Conservation (phyloP, 2,888 invertebrate species). For the Synergus gifuensis region DNA sequence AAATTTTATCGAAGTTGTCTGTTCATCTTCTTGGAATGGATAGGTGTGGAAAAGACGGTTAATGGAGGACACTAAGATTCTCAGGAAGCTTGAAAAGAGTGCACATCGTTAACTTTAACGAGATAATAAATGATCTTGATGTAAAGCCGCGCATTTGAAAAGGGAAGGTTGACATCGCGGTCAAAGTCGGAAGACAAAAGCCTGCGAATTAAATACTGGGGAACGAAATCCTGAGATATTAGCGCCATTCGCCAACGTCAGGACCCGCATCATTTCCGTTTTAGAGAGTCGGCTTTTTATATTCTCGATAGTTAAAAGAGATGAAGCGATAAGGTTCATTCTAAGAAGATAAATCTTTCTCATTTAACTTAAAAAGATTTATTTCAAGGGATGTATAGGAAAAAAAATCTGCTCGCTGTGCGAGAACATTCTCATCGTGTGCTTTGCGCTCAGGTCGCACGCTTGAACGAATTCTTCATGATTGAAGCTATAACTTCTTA, state of each 20-base stretch:
- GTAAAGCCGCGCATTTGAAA: conserved; percentile 33
- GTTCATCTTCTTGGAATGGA: not conserved
- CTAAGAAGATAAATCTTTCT: not conserved
- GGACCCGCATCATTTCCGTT: conserved; percentile 15
- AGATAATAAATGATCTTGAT: conserved; percentile 34
- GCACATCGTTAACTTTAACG: conserved; percentile 38
- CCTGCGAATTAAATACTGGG: conserved; percentile 33
- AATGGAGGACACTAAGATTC: conserved; percentile 33
- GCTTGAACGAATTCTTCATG: no score
- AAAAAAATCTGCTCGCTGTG: no score
- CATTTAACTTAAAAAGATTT: no score
- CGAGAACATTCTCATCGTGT: no score
- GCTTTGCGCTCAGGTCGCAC: no score
- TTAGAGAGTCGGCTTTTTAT: conserved; percentile 9
- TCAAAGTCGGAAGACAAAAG: conserved; percentile 29
- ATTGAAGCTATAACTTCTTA: no score
- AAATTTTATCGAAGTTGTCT: not conserved
- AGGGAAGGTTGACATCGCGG: conserved; percentile 5
- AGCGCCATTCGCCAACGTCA: conserved; percentile 30
- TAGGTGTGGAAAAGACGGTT: conserved; percentile 19
- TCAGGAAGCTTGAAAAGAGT: conserved; percentile 21
- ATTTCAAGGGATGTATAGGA: no score
- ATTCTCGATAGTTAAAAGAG: conserved; percentile 21
- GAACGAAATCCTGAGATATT: conserved; percentile 35
- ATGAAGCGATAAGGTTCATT: not conserved